Evolutionary conservation across 2,113 vertebrate species (phyloP), one percentile per base, ranked within the genome.

Genomic region (Tachuris rubrigastra): DNA sequence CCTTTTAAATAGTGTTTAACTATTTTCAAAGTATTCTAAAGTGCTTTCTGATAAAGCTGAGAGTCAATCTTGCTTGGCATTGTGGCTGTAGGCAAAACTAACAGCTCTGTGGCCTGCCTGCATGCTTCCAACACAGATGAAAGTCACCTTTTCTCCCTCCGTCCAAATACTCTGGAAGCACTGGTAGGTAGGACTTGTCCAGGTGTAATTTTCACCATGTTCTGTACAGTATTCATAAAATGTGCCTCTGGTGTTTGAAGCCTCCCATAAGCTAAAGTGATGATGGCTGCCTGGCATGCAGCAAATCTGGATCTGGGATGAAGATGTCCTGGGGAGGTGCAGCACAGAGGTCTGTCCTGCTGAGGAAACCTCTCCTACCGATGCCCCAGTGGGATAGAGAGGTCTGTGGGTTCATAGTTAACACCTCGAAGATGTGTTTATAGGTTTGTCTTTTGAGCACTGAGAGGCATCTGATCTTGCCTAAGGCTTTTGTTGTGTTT

Each of bases 131-230:
- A 3, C 16, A 16, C 21, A 59, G 41, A 35, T 76, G 39, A 14
- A 52, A 76, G 35, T 80, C 49, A 16, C 20, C 6, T 80, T 63
- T 41, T 50, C 44, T 62, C 33, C 12, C 9, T 50, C 63, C 20
- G 12, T 25, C 14, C 68, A 68, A 41, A 22, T 47, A 4, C 27
- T 39, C 25, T 8, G 0, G 2, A 82, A 33, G 41, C 18, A 23
- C 24, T 0, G 0, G 15, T 20, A 20, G 49, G 11, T 28, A 2
- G 1, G n/a, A 23, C 24, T 17, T 12, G 31, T 10, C 23, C 44
- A 37, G 63, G 22, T 53, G 28, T 39, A 23, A 8, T 62, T 79
- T 49, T 24, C 13, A 22, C 31, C 4, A 0, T 33, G 14, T 27
- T 74, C n/a, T 35, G 12, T 33, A 2, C 1, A 13, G 10, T 4